phyloP scores from a whole-genome alignment of 2,797 vertebrate genomes.

The Remorina albescens region DNA sequence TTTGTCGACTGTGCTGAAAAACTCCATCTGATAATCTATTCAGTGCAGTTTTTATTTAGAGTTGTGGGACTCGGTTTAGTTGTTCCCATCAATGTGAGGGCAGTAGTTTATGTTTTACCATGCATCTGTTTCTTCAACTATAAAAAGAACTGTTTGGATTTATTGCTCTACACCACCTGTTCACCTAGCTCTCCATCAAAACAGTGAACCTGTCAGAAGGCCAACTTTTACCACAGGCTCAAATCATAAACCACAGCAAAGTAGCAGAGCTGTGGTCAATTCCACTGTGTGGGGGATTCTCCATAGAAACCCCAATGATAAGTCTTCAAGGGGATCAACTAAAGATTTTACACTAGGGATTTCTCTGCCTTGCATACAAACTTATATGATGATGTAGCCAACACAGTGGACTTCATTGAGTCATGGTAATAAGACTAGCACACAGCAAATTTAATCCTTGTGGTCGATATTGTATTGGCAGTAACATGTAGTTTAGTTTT shows the following conservation, averaged over 20 bases:
- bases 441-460: not conserved
- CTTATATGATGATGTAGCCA: conserved; percentile 11
- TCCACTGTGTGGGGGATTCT: not conserved
- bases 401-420: conserved; percentile 1
- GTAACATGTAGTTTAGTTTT: not conserved
- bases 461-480: not conserved
- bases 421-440: not conserved
- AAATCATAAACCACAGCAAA: conserved; percentile 11
- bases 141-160: conserved; percentile 9
- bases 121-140: not conserved
- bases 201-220: conserved; percentile 2
- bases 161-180: conserved; percentile 4
- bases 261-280: conserved; percentile 4
- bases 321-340: not conserved
- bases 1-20: too few relatives aligned
- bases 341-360: conserved; percentile 2
- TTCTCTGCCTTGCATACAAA: conserved; percentile 4
- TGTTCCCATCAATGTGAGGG: not conserved
- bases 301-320: not conserved
- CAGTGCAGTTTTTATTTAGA: not conserved
- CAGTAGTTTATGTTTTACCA: conserved; percentile 7
- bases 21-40: not conserved
- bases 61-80: not conserved
- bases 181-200: not conserved
- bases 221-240: not conserved